Percentiles rank a stretch among this genome's conserved stretches.
Conservation (phyloP, 2,113 vertebrate genomes). For the Zosterops borbonicus region DNA sequence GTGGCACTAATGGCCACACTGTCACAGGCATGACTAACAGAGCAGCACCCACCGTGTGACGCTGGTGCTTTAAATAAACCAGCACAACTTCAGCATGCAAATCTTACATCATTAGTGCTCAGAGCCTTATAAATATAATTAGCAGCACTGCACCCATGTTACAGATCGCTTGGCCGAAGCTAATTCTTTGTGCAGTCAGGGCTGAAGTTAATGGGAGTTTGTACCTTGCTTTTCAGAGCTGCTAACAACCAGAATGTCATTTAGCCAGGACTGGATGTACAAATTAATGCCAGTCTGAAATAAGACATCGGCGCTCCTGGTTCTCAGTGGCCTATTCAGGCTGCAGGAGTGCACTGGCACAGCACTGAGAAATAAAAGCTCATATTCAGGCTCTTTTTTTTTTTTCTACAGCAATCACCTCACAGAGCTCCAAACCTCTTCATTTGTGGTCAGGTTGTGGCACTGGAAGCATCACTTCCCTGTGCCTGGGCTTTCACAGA, state of each 20-base stretch:
- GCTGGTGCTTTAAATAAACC: slow-evolving; percentile 6
- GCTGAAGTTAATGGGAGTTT: slow-evolving; percentile 8
- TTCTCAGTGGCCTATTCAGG: not conserved
- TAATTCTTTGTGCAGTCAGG: not conserved
- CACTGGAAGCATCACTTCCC: not conserved
- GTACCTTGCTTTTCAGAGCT: slow-evolving; percentile 21
- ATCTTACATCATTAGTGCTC: slow-evolving; percentile 9
- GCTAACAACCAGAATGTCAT: not conserved
- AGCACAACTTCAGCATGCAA: not conserved
- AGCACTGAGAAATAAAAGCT: not conserved
- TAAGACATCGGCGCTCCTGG: not conserved
- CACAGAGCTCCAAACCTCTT: not conserved
- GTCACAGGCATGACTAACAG: not conserved
- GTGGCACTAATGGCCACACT: not conserved
- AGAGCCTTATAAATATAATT: slow-evolving; percentile 4
- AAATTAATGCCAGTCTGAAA: slow-evolving; percentile 1
- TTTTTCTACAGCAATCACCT: not conserved
- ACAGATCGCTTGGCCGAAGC: not conserved
- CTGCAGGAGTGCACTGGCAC: not conserved
- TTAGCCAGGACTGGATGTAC: not conserved
- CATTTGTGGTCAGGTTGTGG: not conserved
- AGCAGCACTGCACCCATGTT: not conserved
- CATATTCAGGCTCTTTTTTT: not conserved
- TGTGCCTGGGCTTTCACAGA: not conserved
- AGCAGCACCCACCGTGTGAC: not conserved